These are phyloP conservation scores for Corythornis leucogaster DNA, from an alignment of 2,797 vertebrate species.

Conservation along the genomic window DNA sequence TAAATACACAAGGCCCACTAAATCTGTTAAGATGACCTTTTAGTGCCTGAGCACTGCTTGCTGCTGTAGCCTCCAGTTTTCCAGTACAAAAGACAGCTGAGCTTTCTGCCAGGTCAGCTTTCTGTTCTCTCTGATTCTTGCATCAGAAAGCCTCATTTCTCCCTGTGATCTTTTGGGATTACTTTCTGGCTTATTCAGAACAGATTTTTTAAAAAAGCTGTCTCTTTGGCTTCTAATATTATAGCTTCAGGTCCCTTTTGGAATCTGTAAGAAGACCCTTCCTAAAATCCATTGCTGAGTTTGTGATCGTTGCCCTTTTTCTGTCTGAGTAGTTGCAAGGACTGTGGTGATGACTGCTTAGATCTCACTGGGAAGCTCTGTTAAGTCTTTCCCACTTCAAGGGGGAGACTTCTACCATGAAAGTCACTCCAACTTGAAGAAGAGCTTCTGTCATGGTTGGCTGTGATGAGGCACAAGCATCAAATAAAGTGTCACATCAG, in stretches of 20 bases:
- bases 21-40: not conserved
- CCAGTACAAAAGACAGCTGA: not conserved
- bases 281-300: not conserved
- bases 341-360: not conserved
- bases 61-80: not conserved
- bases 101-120: not conserved
- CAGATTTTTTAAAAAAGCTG: not conserved
- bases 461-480: not conserved
- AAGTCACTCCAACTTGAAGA: not conserved
- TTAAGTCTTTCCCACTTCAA: not conserved
- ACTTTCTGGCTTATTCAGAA: not conserved
- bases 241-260: not conserved
- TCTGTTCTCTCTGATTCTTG: not conserved
- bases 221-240: not conserved
- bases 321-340: not conserved
- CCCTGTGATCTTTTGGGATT: not conserved
- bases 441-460: not conserved
- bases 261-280: not conserved
- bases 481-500: not conserved
- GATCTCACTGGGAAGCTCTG: not conserved
- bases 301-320: not conserved
- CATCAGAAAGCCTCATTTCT: not conserved
- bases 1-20: not conserved
- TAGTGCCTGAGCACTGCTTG: not conserved
- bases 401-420: not conserved